Conservation (phyloP, 53 echinoderm and acorn worm species). For the Astropecten irregularis region DNA sequence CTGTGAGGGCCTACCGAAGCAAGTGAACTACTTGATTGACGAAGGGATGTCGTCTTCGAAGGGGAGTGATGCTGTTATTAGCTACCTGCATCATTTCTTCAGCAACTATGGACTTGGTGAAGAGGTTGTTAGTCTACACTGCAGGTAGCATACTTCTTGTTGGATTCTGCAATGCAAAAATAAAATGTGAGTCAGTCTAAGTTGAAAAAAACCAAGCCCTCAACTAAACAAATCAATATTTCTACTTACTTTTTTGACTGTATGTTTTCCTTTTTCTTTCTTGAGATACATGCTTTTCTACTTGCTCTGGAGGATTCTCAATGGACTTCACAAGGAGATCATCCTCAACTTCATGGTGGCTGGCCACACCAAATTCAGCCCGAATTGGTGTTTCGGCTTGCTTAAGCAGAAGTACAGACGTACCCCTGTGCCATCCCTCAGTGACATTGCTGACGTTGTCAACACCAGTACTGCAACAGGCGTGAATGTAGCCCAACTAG, state of each 20-base stretch:
- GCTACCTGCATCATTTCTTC: slow-evolving; percentile 9
- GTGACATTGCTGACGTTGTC: not conserved
- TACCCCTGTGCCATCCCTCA: not conserved
- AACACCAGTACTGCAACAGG: not conserved
- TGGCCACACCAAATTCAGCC: not conserved
- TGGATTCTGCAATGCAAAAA: too few species aligned
- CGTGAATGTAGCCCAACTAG: slow-evolving; percentile 3
- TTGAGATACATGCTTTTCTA: slow-evolving; percentile 4
- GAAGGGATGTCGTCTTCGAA: too few species aligned
- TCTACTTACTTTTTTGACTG: too few species aligned
- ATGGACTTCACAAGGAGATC: not conserved
- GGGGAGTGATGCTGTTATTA: too few species aligned
- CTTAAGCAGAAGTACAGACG: not conserved
- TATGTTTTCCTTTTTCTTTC: too few species aligned
- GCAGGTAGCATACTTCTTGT: too few species aligned
- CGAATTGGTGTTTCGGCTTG: not conserved
- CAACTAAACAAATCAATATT: too few species aligned
- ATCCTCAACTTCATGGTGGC: not conserved
- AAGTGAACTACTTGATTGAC: not conserved
- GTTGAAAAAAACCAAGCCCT: too few species aligned
- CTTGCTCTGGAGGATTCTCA: not conserved
- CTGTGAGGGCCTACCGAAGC: slow-evolving; percentile 16
- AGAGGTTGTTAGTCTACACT: not conserved
- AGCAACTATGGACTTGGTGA: not conserved
- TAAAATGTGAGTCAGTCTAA: too few species aligned